phyloP scores from a whole-genome alignment of 2,797 vertebrate species.

The Mus minutoides region DNA sequence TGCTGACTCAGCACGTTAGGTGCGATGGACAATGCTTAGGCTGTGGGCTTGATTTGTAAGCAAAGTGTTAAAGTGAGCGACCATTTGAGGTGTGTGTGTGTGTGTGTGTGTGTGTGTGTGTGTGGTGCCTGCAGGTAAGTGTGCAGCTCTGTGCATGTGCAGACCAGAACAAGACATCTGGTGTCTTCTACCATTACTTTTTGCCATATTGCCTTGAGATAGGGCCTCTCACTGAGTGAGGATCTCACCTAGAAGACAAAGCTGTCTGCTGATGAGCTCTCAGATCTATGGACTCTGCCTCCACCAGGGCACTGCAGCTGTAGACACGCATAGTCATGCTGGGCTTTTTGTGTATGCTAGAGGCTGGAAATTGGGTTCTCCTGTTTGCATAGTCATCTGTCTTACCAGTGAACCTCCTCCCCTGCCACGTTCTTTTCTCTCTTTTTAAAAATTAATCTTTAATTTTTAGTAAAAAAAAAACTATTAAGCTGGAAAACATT shows the following conservation, averaged over 20 bases:
- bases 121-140: not conserved
- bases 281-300: not conserved
- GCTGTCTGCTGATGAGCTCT: not conserved
- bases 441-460: not conserved
- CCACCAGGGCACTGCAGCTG: too few relatives aligned
- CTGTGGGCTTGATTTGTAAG: conserved; percentile 21
- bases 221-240: not conserved
- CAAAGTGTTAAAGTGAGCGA: not conserved
- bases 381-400: not conserved
- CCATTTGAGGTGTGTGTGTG: too few relatives aligned
- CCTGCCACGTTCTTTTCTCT: not conserved
- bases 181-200: not conserved
- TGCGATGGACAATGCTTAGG: not conserved
- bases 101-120: not conserved
- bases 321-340: not conserved
- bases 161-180: not conserved
- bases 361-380: not conserved
- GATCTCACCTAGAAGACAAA: not conserved
- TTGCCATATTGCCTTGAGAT: not conserved
- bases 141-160: not conserved
- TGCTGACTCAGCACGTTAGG: not conserved
- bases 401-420: not conserved
- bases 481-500: conserved; percentile 52
- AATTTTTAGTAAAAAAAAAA: not conserved
- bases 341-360: not conserved